These are phyloP conservation scores for Drosophila bifasciata DNA, from an alignment of 1,140 invertebrate species.

Conservation along the genomic window DNA sequence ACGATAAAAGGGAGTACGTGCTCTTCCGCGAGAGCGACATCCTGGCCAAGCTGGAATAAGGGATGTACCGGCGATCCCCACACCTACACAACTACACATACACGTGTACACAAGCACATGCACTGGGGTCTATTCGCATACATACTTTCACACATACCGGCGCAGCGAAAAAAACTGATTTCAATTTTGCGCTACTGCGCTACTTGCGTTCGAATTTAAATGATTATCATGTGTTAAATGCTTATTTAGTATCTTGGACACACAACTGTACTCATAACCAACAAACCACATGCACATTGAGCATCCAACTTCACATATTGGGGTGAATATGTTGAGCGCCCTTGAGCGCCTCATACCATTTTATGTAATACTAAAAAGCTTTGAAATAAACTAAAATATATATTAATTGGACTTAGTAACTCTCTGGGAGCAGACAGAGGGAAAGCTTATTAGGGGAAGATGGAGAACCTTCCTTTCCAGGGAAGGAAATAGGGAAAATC, in stretches of 20 bases:
- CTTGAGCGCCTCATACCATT: too few species aligned
- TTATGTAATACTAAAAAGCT: too few species aligned
- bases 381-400: too few species aligned
- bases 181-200: constrained; percentile 2
- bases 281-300: not conserved
- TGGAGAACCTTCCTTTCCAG: too few species aligned
- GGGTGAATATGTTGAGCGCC: too few species aligned
- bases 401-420: too few species aligned
- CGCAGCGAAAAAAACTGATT: not conserved
- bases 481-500: too few species aligned
- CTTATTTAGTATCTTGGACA: constrained; percentile 62
- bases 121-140: not conserved
- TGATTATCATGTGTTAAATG: constrained; percentile 66
- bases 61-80: not conserved
- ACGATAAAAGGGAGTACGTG: constrained; percentile 94
- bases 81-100: not conserved
- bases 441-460: too few species aligned
- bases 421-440: too few species aligned
- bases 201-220: constrained; percentile 74
- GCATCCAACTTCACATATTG: not conserved
- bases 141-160: not conserved
- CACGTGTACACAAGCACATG: not conserved
- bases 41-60: constrained; percentile 93
- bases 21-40: constrained; percentile 98
- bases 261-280: not conserved